Evolutionary conservation across 92 coral and sea anemone species (phyloP).

Genomic region (Virgularia gustaviana): DNA sequence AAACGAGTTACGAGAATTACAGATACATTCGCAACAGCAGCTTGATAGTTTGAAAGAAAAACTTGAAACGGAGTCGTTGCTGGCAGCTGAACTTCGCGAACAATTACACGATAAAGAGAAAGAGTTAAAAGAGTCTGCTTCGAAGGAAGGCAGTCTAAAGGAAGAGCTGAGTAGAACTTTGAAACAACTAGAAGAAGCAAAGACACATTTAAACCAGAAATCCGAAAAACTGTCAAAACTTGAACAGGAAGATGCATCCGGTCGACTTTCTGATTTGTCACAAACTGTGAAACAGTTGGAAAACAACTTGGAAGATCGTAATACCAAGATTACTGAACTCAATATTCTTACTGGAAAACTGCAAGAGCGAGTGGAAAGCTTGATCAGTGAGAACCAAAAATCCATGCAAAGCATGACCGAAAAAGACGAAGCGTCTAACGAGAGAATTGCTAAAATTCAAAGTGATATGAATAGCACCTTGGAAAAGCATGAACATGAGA

Average conservation of each 20-base stretch:
- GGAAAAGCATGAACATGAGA: constrained; percentile 22
- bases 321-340: constrained; percentile 22
- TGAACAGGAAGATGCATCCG: constrained; percentile 12
- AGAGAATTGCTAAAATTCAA: constrained; percentile 43
- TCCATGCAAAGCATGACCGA: constrained; percentile 36
- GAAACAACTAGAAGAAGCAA: constrained; percentile 4
- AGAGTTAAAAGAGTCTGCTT: constrained; percentile 15
- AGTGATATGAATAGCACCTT: constrained; percentile 47
- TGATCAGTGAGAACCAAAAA: constrained; percentile 19
- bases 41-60: constrained; percentile 8
- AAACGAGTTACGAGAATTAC: constrained; percentile 36
- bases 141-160: neutral
- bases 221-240: neutral
- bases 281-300: constrained; percentile 28
- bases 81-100: constrained; percentile 11
- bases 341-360: constrained; percentile 34
- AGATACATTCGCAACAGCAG: constrained; percentile 13
- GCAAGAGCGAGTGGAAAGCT: constrained; percentile 30
- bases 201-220: neutral
- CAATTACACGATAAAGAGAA: constrained; percentile 8
- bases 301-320: constrained; percentile 11
- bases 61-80: constrained; percentile 7
- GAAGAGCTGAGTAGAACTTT: constrained; percentile 1
- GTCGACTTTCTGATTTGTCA: constrained; percentile 10
- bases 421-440: constrained; percentile 39